A percentile compares a stretch with the other conserved stretches of the same genome.
Conservation (phyloP, 1,140 invertebrate species). For the Drosophila mayri region DNA sequence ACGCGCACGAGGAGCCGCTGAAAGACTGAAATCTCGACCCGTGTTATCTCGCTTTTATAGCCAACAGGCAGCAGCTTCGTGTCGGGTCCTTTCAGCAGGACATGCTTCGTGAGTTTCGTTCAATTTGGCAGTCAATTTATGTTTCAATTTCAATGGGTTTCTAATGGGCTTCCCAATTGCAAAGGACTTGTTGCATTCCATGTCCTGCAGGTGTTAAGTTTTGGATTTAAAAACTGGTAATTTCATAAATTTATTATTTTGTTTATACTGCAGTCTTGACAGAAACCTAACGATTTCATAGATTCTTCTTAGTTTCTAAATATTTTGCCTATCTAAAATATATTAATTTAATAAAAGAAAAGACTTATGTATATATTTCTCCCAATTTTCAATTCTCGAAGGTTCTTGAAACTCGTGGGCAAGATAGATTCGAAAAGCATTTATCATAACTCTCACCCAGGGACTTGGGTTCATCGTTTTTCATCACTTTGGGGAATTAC, state of each 20-base stretch:
- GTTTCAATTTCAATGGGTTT: conserved; percentile 44
- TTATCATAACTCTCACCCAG: conserved; percentile 34
- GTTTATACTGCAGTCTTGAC: neutral
- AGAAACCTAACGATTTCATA: neutral
- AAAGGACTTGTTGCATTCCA: conserved; percentile 59
- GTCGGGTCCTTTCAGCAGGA: conserved; percentile 23
- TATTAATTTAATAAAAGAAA: neutral
- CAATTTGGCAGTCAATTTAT: conserved; percentile 43
- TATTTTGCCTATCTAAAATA: neutral
- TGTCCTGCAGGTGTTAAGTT: neutral
- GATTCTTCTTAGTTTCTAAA: too few species aligned
- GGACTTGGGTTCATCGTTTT: conserved; percentile 11
- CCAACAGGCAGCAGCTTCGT: conserved; percentile 16
- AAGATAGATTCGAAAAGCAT: conserved; percentile 16
- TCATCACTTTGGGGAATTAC: conserved; percentile 65
- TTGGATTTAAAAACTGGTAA: neutral
- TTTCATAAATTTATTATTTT: neutral
- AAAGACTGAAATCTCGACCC: conserved; percentile 65
- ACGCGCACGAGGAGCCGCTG: conserved; percentile 28
- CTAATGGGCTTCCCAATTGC: conserved; percentile 6
- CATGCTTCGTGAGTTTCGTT: conserved; percentile 59
- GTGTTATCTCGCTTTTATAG: conserved; percentile 69
- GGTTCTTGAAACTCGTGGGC: neutral
- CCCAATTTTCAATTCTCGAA: neutral
- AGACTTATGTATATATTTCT: too few species aligned